These are phyloP conservation scores for Coilia nasus DNA, from an alignment of 2,797 vertebrate species.

Conservation along the genomic window DNA sequence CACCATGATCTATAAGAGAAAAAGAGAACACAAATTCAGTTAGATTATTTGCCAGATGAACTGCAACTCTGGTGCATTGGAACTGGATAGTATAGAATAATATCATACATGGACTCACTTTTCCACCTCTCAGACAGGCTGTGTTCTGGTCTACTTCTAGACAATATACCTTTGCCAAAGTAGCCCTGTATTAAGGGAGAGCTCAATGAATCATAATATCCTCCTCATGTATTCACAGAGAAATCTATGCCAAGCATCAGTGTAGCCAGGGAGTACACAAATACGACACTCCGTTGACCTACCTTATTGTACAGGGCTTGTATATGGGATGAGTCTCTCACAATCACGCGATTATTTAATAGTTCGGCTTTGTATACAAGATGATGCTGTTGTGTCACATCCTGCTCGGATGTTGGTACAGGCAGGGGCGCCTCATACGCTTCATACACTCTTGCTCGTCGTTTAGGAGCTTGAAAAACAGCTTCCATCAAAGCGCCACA, in stretches of 20 bases:
- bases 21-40: background rate
- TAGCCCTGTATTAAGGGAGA: conserved; percentile 77
- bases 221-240: background rate
- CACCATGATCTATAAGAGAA: conserved; percentile 56
- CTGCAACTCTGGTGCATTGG: background rate
- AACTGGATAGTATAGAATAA: background rate
- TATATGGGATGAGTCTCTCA: conserved; percentile 78
- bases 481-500: conserved; percentile 74
- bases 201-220: background rate
- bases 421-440: conserved; percentile 82
- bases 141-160: conserved; percentile 85
- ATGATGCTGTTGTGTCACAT: conserved; percentile 56
- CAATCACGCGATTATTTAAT: conserved; percentile 81
- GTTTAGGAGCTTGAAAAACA: conserved; percentile 82
- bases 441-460: conserved; percentile 81
- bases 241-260: background rate
- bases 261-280: too few species aligned
- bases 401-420: conserved; percentile 58
- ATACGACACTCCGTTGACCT: background rate
- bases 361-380: conserved; percentile 79
- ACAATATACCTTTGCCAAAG: conserved; percentile 95
- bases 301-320: conserved; percentile 84
- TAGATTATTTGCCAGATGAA: background rate
- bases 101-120: conserved; percentile 68
- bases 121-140: conserved; percentile 83